A percentile compares a stretch with the other conserved stretches of the same genome.
These are phyloP conservation scores for Nesidiocoris tenuis DNA, from an alignment of 2,888 invertebrate genomes.

Conservation along the genomic window DNA sequence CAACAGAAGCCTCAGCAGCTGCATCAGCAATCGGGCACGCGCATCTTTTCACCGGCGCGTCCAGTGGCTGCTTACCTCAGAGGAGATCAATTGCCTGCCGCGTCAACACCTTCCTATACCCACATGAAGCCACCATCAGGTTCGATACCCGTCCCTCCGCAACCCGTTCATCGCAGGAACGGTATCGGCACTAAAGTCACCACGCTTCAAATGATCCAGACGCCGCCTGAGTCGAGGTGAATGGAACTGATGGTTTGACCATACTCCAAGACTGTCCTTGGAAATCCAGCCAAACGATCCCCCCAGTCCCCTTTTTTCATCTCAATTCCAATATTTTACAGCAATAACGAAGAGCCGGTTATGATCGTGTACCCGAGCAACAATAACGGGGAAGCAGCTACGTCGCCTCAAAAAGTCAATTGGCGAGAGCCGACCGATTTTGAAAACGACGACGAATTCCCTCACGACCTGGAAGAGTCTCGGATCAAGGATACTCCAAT, in stretches of 20 bases:
- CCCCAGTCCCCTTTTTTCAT: too few relatives aligned
- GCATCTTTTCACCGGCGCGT: background rate
- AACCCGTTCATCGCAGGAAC: conserved; percentile 48
- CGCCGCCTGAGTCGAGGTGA: too few relatives aligned
- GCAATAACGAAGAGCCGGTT: conserved; percentile 56
- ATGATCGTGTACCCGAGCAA: conserved; percentile 63
- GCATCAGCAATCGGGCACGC: conserved; percentile 34
- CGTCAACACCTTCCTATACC: background rate
- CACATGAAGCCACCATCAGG: background rate
- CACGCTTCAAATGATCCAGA: conserved; percentile 69
- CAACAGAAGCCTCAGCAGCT: background rate
- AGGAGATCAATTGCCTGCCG: conserved; percentile 5
- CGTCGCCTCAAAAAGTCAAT: conserved; percentile 60
- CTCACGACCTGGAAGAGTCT: conserved; percentile 56
- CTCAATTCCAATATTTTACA: too few relatives aligned
- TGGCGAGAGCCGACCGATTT: conserved; percentile 55
- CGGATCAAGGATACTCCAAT: conserved; percentile 55
- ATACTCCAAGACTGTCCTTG: too few relatives aligned
- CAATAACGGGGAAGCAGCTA: conserved; percentile 52
- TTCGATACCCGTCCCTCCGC: conserved; percentile 1
- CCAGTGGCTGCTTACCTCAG: conserved; percentile 28
- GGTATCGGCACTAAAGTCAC: conserved; percentile 59
- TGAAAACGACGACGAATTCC: conserved; percentile 47
- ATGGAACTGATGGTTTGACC: too few relatives aligned
- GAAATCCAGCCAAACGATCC: too few relatives aligned